Base-by-base conservation (phyloP, 1,140 invertebrate genomes). In the Cotesia chilonis region DNA sequence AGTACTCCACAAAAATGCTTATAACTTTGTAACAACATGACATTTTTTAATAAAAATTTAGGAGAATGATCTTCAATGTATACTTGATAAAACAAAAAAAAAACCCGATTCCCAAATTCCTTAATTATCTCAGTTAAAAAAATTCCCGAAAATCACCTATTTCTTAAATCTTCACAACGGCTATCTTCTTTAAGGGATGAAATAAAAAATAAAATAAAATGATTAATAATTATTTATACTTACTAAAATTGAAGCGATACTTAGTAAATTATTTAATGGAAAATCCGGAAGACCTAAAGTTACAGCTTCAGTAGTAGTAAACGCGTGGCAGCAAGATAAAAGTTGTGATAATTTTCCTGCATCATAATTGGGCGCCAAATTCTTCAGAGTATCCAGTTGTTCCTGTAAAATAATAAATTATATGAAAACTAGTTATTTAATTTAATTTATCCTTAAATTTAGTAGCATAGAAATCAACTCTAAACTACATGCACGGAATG, bases 281-380 rank as follows among this genome's bases (percentile, higher is more conserved):
- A 98, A 98, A 87, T 98, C 95, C 0, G 96, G 95, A 52, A 98
- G 84, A 65, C 91, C 92, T 36, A 96, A 82, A 79, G 89, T 82
- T 78, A 89, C 79, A 72, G 90, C 89, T 87, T 96, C 89, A 80
- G 89, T 89, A 1, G 93, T 92, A 60, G 92, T 84, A 47, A 98
- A 89, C 4, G 94, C 93, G 74, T 90, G 88, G 87, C 91, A 82
- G 89, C 95, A 87, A 79, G 94, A 94, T 6, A 97, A 79, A 3
- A 98, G 80, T 80, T 92, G 89, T 74, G 92, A 91, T 9, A 95
- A 72, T 81, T 90, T 90, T 0, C 82, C 85, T 1, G 75, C 59
- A 55, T 90, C 85, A 10, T 88, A 90, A n/a, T 87, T 81, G 0
- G 92, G 90, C 4, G 89, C 89, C 20, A 88, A 75, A 0, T 84